phyloP scores from a whole-genome alignment of 2,797 vertebrate species.

The Mormyrus hasselquistii region DNA sequence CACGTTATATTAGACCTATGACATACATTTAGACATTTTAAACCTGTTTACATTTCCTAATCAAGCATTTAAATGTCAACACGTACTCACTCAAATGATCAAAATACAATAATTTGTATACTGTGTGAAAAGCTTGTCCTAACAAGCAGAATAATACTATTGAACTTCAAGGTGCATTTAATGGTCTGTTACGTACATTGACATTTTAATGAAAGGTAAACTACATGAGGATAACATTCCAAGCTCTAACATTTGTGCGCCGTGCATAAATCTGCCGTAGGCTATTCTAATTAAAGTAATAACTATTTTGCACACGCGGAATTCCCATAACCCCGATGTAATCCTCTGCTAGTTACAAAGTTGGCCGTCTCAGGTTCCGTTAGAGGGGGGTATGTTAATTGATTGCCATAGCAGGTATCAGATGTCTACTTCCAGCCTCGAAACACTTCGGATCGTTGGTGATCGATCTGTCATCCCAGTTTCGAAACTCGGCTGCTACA shows the following conservation, averaged over 20 bases:
- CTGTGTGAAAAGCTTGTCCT: neutral
- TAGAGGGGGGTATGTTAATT: slow-evolving; percentile 36
- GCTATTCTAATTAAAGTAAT: neutral
- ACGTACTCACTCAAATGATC: neutral
- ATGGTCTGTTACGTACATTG: neutral
- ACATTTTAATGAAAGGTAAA: neutral
- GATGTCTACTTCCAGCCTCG: slow-evolving; percentile 34
- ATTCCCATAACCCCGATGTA: slow-evolving; percentile 6
- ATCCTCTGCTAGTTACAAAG: slow-evolving; percentile 5
- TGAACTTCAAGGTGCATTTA: neutral
- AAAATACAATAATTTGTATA: neutral
- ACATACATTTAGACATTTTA: neutral
- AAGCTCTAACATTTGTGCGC: neutral
- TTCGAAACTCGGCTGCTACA: slow-evolving; percentile 20
- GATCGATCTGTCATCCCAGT: slow-evolving; percentile 31
- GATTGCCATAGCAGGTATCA: slow-evolving; percentile 36
- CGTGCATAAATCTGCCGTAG: neutral
- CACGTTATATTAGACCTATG: neutral
- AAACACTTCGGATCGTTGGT: slow-evolving; percentile 39
- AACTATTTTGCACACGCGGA: neutral
- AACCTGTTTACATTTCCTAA: neutral
- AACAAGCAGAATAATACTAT: neutral
- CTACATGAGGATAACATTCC: neutral
- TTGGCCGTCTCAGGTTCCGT: slow-evolving; percentile 5
- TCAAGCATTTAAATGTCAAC: neutral